Conservation (phyloP, 2,888 invertebrate genomes). For the Drosophila trichaetosa region DNA sequence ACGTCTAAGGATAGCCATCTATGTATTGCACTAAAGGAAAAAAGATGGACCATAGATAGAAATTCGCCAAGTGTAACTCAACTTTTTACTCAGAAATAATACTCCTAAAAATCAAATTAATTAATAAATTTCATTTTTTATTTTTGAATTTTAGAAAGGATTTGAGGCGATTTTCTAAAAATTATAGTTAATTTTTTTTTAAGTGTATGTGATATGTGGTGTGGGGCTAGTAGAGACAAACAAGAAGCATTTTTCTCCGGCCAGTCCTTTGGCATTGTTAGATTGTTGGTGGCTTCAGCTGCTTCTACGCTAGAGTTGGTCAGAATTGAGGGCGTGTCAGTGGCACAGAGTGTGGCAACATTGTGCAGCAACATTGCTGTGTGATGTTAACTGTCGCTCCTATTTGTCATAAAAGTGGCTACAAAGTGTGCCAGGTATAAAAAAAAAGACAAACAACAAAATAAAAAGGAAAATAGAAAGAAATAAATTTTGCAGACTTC, state of each 20-base stretch:
- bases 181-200: too few species aligned
- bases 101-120: not conserved
- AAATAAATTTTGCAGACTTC: slow-evolving; percentile 8
- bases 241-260: slow-evolving; percentile 58
- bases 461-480: not conserved
- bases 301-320: slow-evolving; percentile 19
- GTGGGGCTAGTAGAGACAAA: not conserved
- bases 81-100: not conserved
- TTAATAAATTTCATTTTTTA: too few species aligned
- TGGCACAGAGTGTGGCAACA: slow-evolving; percentile 59
- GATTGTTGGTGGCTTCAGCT: slow-evolving; percentile 11
- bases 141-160: too few species aligned
- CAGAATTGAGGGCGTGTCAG: slow-evolving; percentile 57
- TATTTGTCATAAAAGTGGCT: slow-evolving; percentile 78
- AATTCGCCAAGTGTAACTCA: not conserved
- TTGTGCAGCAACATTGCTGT: slow-evolving; percentile 11
- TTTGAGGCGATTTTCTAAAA: too few species aligned
- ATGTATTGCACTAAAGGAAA: slow-evolving; percentile 15
- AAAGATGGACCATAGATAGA: not conserved
- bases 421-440: slow-evolving; percentile 69
- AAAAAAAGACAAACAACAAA: not conserved
- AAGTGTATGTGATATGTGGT: not conserved
- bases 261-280: slow-evolving; percentile 34
- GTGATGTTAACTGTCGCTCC: slow-evolving; percentile 30
- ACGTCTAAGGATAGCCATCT: slow-evolving; percentile 38